phyloP scores from a whole-genome alignment of 2,113 vertebrate species.

The Penelope pileata region DNA sequence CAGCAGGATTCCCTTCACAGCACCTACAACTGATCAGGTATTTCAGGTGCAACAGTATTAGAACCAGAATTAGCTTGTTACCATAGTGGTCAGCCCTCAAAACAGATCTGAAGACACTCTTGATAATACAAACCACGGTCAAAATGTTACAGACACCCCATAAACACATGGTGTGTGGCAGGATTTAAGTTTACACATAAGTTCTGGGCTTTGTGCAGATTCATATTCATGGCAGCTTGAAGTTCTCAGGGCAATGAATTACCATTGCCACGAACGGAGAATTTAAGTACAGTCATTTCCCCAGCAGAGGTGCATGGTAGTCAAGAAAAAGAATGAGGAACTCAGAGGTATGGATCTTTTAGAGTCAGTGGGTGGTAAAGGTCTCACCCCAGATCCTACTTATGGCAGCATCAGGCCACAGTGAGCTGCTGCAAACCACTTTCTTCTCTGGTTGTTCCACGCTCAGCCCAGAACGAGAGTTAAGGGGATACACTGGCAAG shows the following conservation, averaged over 20 bases:
- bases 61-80: neutral
- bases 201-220: neutral
- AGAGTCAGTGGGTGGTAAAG: neutral
- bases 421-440: neutral
- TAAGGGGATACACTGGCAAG: neutral
- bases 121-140: neutral
- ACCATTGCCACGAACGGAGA: neutral
- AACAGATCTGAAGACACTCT: neutral
- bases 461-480: neutral
- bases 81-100: too few species aligned
- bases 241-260: neutral
- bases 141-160: neutral
- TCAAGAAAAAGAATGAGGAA: neutral
- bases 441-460: neutral
- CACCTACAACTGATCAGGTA: neutral
- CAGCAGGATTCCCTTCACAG: neutral
- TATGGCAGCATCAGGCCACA: neutral
- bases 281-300: neutral
- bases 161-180: neutral
- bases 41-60: neutral
- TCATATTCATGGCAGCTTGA: neutral
- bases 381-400: neutral
- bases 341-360: neutral
- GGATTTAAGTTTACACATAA: neutral
- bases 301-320: neutral